Conservation (phyloP, 2,888 invertebrate genomes). For the Alentia gelatinosa region DNA sequence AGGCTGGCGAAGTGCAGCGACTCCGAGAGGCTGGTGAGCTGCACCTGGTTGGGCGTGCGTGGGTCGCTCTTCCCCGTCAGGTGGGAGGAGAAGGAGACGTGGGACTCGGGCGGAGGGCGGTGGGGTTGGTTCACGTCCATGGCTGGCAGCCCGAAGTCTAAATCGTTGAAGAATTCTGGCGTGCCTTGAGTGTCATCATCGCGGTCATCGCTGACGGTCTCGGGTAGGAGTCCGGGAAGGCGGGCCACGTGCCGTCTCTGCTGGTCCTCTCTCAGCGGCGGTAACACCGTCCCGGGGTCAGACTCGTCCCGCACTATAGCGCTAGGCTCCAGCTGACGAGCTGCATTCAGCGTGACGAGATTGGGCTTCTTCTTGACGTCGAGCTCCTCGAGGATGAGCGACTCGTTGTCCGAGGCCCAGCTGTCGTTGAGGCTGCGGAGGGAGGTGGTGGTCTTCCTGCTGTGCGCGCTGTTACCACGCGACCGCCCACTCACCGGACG, state of each 20-base stretch:
- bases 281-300: background rate
- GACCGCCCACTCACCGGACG: conserved; percentile 13
- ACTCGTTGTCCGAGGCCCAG: conserved; percentile 74
- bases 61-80: background rate
- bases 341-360: conserved; percentile 14
- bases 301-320: background rate
- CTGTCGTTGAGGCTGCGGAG: conserved; percentile 27
- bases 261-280: background rate
- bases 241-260: background rate
- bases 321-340: conserved; percentile 7
- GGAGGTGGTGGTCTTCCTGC: background rate
- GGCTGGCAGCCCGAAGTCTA: conserved; percentile 76
- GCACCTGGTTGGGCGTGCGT: background rate
- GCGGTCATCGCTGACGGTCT: background rate
- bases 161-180: conserved; percentile 72
- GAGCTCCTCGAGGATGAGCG: conserved; percentile 58
- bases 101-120: background rate
- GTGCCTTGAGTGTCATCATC: conserved; percentile 58
- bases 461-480: background rate
- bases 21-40: background rate
- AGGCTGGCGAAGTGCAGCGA: conserved; percentile 75
- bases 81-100: background rate
- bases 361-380: conserved; percentile 62
- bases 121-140: conserved; percentile 67
- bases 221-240: background rate